These are phyloP conservation scores for Leptinotarsa juncta DNA, from an alignment of 2,888 invertebrate species.

Conservation along the genomic window DNA sequence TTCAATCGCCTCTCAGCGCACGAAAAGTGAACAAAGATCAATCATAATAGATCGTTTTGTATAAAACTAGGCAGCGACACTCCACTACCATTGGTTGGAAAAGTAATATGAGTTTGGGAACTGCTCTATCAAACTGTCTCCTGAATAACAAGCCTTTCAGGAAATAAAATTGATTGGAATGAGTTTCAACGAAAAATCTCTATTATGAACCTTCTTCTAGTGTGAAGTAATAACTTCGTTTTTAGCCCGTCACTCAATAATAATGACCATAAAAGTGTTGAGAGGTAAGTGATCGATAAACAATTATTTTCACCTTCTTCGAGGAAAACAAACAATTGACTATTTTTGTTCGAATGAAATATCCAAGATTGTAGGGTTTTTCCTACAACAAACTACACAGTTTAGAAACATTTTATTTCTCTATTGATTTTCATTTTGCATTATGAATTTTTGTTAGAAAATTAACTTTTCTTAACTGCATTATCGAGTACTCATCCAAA, in stretches of 20 bases:
- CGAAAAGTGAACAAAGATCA: background rate
- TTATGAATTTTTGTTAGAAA: no score
- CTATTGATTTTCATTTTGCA: no score
- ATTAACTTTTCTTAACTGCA: no score
- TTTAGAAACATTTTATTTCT: no score
- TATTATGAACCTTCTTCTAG: background rate
- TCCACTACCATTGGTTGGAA: background rate
- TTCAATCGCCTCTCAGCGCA: background rate
- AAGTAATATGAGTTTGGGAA: slow-evolving; percentile 12
- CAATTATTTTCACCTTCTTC: no score
- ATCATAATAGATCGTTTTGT: background rate
- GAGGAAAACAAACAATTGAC: no score
- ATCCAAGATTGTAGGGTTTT: no score
- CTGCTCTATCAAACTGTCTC: slow-evolving; percentile 17
- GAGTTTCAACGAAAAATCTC: background rate
- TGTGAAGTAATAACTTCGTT: background rate
- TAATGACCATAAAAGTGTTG: background rate
- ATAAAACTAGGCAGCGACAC: slow-evolving; percentile 4
- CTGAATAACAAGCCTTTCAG: slow-evolving; percentile 10
- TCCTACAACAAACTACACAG: no score
- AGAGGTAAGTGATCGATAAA: no score
- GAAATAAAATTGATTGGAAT: slow-evolving; percentile 9
- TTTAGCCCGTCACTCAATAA: background rate
- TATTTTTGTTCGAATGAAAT: no score
- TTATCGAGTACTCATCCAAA: no score